phyloP scores from a whole-genome alignment of 1,140 invertebrate species.

The Antheraea mylitta region DNA sequence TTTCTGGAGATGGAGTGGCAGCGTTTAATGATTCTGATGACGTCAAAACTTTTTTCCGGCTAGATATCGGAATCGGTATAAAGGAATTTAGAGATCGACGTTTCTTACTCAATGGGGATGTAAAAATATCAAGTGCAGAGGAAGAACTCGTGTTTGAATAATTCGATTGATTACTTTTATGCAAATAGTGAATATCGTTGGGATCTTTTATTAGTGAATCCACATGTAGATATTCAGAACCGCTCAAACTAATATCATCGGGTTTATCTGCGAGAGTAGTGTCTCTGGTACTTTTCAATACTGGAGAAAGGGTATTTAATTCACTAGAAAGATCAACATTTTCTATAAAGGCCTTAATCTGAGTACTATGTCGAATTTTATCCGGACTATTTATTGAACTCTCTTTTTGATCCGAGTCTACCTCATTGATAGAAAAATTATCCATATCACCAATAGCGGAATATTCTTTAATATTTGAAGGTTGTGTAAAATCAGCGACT shows the following conservation, averaged over 20 bases:
- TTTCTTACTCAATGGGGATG: conserved; percentile 21
- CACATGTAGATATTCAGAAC: conserved; percentile 58
- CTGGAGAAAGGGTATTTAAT: not conserved
- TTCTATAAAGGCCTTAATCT: too few species aligned
- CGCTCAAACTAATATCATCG: conserved; percentile 46
- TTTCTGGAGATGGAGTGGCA: conserved; percentile 17
- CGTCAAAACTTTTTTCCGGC: conserved; percentile 30
- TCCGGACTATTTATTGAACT: too few species aligned
- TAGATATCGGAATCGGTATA: not conserved
- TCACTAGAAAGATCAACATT: not conserved
- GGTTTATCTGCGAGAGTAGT: conserved; percentile 31
- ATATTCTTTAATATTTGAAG: too few species aligned
- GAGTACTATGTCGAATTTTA: too few species aligned
- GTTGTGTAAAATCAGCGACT: too few species aligned
- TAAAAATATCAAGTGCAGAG: not conserved
- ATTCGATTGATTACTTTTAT: not conserved
- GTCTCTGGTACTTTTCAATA: not conserved
- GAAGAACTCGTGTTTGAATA: not conserved
- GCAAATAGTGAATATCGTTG: conserved; percentile 3
- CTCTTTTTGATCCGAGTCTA: too few species aligned
- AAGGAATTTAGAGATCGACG: not conserved
- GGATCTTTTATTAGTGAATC: conserved; percentile 35
- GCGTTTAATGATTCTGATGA: conserved; percentile 31
- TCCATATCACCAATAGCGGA: too few species aligned
- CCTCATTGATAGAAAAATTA: too few species aligned